Evolutionary conservation across 2,113 vertebrate genomes (phyloP).

Genomic region (Phrynosoma platyrhinos): DNA sequence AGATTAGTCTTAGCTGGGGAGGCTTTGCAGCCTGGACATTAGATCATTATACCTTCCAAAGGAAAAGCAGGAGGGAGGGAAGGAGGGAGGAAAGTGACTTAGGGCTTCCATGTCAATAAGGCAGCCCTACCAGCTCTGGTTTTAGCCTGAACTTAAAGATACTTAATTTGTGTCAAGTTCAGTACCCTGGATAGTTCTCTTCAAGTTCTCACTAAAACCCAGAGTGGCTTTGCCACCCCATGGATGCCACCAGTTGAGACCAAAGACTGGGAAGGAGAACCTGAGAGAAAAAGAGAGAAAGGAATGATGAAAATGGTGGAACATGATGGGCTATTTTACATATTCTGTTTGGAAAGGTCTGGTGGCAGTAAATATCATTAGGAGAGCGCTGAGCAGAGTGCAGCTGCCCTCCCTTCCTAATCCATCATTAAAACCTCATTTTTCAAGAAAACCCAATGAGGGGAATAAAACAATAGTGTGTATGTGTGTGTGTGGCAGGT

Average conservation of each 20-base stretch:
- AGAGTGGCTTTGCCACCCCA: too few relatives aligned
- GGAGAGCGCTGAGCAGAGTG: not conserved
- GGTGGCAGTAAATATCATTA: constrained; percentile 6
- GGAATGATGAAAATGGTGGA: not conserved
- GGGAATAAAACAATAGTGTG: not conserved
- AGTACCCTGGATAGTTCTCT: too few relatives aligned
- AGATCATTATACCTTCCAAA: not conserved
- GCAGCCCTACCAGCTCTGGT: too few relatives aligned
- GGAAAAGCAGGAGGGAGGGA: too few relatives aligned
- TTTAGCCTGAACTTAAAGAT: too few relatives aligned
- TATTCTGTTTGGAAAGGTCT: not conserved
- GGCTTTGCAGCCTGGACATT: not conserved
- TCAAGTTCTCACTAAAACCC: too few relatives aligned
- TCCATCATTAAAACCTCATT: constrained; percentile 25
- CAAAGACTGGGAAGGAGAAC: too few relatives aligned
- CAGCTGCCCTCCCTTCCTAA: not conserved
- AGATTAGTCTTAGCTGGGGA: too few relatives aligned
- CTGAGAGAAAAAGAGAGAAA: not conserved
- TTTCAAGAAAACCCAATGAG: constrained; percentile 12
- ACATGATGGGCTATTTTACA: not conserved
- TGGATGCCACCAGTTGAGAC: too few relatives aligned
- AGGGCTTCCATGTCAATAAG: too few relatives aligned
- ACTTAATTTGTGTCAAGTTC: too few relatives aligned
- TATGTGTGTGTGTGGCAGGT: not conserved
- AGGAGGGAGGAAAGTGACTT: too few relatives aligned